phyloP scores from a whole-genome alignment of 2,797 vertebrate species.

The Liasis olivaceus region DNA sequence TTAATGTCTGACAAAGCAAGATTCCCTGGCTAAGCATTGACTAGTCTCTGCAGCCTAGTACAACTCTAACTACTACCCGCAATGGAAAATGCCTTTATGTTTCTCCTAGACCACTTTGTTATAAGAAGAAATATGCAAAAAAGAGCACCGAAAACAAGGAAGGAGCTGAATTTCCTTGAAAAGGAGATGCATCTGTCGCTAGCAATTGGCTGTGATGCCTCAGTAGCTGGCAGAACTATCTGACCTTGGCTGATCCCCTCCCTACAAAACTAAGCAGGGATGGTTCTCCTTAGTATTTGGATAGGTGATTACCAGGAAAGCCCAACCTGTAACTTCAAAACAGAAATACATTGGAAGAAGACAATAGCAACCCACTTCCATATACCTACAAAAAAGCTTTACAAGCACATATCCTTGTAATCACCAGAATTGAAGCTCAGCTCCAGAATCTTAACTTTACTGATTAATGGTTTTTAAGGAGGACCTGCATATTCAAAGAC shows the following conservation, averaged over 20 bases:
- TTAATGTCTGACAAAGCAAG: too few species aligned
- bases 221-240: neutral
- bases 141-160: neutral
- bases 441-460: neutral
- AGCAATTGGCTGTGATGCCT: neutral
- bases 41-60: too few species aligned
- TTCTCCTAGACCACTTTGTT: neutral
- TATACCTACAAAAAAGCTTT: neutral
- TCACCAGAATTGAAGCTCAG: neutral
- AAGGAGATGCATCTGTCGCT: neutral
- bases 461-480: neutral
- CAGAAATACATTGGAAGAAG: neutral
- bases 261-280: neutral
- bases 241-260: neutral
- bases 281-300: neutral
- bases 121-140: neutral
- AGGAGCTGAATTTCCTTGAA: neutral
- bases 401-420: neutral
- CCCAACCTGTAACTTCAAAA: neutral
- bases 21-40: too few species aligned
- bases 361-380: neutral
- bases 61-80: too few species aligned
- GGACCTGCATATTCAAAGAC: neutral
- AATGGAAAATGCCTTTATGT: neutral
- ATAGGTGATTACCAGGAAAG: neutral